Evolutionary conservation across 2,888 invertebrate genomes (phyloP), one percentile per base, ranked within the genome.

Genomic region (Pristionchus exspectatus): DNA sequence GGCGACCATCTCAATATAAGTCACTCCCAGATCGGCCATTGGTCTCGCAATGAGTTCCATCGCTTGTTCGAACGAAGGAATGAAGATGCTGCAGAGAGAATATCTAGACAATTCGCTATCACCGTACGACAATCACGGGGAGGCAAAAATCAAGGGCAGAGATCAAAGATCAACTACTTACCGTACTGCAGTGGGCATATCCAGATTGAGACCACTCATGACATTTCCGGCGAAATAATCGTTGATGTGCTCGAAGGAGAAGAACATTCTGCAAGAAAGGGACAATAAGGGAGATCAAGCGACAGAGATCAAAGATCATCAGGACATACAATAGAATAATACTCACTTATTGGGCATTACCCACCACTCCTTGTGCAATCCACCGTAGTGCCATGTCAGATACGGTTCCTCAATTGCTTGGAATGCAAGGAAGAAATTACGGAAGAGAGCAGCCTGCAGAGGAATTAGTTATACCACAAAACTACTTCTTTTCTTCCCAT

Each of bases 341-440:
- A 89, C 83, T 50, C 21, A 92, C 92, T 92, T 88, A 87, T 94
- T 94, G 12, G 94, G 92, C 94, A 94, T 94, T 59, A 94, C 92
- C 92, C 94, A 94, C 92, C 93, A 92, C 30, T 92, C 88, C 81
- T 92, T 92, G 74, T 93, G 92, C 16, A 92, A 88, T 24, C 94
- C 94, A 10, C 94, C 94, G 77, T 91, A 91, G 38, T 92, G 90
- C 94, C 93, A 94, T 0, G 94, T 94, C 27, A 94, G 81, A 81
- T 91, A 94, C 0, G 94, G 94, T 74, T 94, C 94, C 91, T 94
- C 94, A 18, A 94, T 92, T 2, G 93, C 93, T 90, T 94, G 94
- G 56, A 94, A 92, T 56, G 91, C 88, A 12, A 94, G 91, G 30
- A 94, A 90, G 91, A 94, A 94, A 89, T 94, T 93, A 14, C 92